Percentiles rank a stretch among this genome's conserved stretches.
These are phyloP conservation scores for Leucophenga varia DNA, from an alignment of 1,140 invertebrate genomes.

Conservation along the genomic window DNA sequence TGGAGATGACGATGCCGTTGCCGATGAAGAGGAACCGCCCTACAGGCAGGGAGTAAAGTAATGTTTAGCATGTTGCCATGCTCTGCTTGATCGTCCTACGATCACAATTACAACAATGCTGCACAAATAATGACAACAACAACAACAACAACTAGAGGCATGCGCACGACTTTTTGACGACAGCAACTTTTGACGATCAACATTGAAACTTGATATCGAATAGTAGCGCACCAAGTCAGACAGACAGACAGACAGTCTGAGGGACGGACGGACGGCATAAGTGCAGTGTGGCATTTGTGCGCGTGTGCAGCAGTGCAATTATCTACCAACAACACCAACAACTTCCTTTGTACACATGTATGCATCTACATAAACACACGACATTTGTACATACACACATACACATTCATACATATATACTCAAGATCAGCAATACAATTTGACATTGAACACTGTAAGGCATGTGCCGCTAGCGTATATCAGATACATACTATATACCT, in stretches of 20 bases:
- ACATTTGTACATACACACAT: too few species aligned
- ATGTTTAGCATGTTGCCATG: background rate
- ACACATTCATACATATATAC: background rate
- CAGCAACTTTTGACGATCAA: slow-evolving; percentile 27
- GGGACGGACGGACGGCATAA: slow-evolving; percentile 3
- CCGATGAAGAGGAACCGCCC: slow-evolving; percentile 4
- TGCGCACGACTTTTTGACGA: background rate
- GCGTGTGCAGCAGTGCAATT: slow-evolving; percentile 49
- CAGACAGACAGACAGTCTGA: too few species aligned
- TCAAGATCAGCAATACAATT: slow-evolving; percentile 26
- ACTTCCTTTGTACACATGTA: slow-evolving; percentile 30
- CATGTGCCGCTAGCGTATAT: too few species aligned
- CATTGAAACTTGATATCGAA: slow-evolving; percentile 49
- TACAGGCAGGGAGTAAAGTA: background rate
- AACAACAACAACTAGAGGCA: slow-evolving; percentile 10
- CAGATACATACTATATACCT: too few species aligned
- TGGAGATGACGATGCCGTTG: too few species aligned
- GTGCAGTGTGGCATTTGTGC: slow-evolving; percentile 31
- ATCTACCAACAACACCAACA: slow-evolving; percentile 13
- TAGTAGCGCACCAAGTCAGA: background rate
- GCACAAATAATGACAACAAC: slow-evolving; percentile 43
- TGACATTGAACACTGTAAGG: slow-evolving; percentile 38
- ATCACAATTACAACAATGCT: slow-evolving; percentile 44
- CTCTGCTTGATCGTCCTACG: slow-evolving; percentile 51
- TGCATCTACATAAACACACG: too few species aligned